Conservation (phyloP, 2,113 vertebrate genomes). For the Leucoraja erinaceus region DNA sequence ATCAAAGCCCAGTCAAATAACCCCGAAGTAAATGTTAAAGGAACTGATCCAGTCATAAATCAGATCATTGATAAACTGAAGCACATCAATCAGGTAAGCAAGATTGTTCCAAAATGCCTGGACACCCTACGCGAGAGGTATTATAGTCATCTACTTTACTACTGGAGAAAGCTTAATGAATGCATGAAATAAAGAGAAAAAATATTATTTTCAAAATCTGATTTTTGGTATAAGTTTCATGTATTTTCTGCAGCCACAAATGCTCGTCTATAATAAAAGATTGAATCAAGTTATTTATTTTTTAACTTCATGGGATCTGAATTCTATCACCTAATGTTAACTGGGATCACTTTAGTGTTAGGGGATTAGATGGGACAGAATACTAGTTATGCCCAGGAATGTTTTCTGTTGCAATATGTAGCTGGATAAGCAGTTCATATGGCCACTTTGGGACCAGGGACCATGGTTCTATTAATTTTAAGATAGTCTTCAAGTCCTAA, state of each 20-base stretch:
- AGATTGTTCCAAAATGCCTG: background rate
- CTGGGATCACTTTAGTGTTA: no score
- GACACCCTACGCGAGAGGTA: no score
- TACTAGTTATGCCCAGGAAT: no score
- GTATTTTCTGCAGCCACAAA: background rate
- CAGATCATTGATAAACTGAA: constrained; percentile 87
- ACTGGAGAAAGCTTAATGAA: background rate
- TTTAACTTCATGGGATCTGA: no score
- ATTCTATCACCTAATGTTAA: no score
- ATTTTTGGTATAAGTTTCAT: background rate
- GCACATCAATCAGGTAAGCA: constrained; percentile 79
- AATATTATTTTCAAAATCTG: background rate
- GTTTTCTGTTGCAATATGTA: no score
- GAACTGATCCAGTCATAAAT: constrained; percentile 69
- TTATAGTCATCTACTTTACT: no score
- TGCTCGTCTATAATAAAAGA: background rate
- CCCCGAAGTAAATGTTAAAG: constrained; percentile 81
- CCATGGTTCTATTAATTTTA: no score
- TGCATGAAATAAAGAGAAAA: background rate
- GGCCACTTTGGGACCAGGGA: no score
- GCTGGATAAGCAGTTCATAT: no score
- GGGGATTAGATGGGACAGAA: no score
- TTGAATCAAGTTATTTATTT: background rate
- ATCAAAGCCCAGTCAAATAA: constrained; percentile 75
- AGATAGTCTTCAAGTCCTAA: no score